Evolutionary conservation across 2,797 vertebrate genomes (phyloP).

Genomic region (Telmatherina bonti): DNA sequence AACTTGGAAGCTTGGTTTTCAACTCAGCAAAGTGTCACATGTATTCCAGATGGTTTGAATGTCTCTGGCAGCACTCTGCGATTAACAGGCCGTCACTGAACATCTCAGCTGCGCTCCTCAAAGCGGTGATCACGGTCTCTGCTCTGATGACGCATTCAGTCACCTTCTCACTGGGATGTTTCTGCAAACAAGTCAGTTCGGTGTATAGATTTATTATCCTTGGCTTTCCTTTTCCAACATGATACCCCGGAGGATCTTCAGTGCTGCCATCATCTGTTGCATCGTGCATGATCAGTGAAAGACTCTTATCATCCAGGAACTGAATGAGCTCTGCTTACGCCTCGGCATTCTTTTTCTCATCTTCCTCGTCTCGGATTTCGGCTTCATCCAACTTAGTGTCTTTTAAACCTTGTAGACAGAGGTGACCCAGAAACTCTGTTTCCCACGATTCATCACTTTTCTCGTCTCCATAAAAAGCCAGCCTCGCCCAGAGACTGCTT

Average conservation of each 20-base stretch:
- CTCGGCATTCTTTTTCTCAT: background rate
- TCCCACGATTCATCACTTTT: background rate
- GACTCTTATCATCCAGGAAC: too few relatives aligned
- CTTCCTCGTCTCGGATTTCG: background rate
- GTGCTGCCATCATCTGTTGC: background rate
- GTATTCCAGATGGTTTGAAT: constrained; percentile 23
- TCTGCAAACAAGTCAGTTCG: constrained; percentile 22
- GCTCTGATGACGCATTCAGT: constrained; percentile 26
- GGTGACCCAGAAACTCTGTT: background rate
- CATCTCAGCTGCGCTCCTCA: constrained; percentile 12
- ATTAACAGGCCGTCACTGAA: constrained; percentile 12
- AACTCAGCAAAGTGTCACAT: constrained; percentile 31
- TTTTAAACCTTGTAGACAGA: background rate
- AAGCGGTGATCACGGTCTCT: background rate
- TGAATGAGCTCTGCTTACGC: background rate
- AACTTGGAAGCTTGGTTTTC: constrained; percentile 22
- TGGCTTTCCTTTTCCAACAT: constrained; percentile 4
- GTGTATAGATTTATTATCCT: constrained; percentile 6
- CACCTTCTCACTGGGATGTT: background rate
- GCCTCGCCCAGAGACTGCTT: background rate
- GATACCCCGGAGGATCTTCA: background rate
- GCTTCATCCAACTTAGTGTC: background rate
- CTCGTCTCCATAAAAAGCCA: background rate
- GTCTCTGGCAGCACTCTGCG: constrained; percentile 9
- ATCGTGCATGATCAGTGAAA: too few relatives aligned